These are phyloP conservation scores for Scyliorhinus canicula DNA, from an alignment of 2,797 vertebrate species.

Conservation along the genomic window DNA sequence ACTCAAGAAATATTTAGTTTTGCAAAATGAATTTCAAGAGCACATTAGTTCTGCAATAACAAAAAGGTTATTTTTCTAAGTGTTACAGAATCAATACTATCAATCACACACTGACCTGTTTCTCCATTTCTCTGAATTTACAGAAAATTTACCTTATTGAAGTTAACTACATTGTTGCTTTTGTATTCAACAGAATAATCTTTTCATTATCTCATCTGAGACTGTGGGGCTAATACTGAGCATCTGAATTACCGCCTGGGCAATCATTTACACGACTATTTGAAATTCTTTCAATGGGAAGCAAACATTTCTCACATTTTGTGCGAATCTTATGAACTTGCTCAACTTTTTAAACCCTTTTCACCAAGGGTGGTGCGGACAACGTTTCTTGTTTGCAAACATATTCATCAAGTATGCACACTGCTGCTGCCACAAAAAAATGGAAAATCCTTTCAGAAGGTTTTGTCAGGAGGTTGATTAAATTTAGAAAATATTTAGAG, in stretches of 20 bases:
- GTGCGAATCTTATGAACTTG: background rate
- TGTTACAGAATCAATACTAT: background rate
- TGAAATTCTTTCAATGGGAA: background rate
- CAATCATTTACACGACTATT: background rate
- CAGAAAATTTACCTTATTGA: background rate
- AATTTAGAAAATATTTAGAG: background rate
- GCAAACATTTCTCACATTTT: background rate
- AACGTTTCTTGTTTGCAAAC: background rate
- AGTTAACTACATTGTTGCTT: background rate
- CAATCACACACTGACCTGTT: background rate
- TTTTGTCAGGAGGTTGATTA: background rate
- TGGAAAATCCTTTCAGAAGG: background rate
- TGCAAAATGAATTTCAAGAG: background rate
- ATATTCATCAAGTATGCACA: background rate
- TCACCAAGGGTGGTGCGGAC: too few relatives aligned
- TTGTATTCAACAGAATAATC: too few relatives aligned
- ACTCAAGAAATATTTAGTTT: background rate
- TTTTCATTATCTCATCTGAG: background rate
- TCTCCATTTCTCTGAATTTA: background rate
- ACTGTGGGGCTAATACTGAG: too few relatives aligned
- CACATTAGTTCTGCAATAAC: background rate
- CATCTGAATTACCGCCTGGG: background rate
- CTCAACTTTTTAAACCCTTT: background rate
- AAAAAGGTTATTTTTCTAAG: background rate
- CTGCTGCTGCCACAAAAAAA: background rate